Percentiles rank a stretch among this genome's conserved stretches.
Conservation (phyloP, 2,113 vertebrate species). For the Actenoides hombroni region DNA sequence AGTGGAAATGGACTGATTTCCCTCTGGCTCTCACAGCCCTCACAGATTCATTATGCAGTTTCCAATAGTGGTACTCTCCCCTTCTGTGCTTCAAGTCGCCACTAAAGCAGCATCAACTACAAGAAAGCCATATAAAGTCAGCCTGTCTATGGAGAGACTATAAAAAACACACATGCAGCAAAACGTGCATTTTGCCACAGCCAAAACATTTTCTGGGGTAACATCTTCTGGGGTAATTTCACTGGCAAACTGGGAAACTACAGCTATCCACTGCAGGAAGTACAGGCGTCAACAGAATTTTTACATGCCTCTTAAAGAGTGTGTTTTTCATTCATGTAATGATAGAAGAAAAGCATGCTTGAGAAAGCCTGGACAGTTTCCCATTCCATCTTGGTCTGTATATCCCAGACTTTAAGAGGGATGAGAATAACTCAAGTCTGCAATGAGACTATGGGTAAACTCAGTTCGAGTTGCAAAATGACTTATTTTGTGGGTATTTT, state of each 20-base stretch:
- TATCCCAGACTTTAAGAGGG: neutral
- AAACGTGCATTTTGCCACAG: neutral
- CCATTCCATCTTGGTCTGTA: neutral
- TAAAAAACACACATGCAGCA: neutral
- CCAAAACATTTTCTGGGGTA: neutral
- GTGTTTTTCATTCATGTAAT: neutral
- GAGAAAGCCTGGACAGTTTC: neutral
- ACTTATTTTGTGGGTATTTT: neutral
- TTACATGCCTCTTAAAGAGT: neutral
- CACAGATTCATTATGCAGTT: neutral
- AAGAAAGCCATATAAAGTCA: conserved; percentile 19
- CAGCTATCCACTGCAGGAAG: neutral
- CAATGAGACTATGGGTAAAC: neutral
- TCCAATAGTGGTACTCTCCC: neutral
- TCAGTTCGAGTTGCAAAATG: neutral
- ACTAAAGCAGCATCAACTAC: neutral
- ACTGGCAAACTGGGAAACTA: neutral
- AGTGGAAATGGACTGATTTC: conserved; percentile 16
- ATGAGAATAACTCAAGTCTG: neutral
- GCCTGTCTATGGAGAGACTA: neutral
- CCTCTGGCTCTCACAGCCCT: neutral
- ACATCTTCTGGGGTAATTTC: neutral
- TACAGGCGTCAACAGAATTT: neutral
- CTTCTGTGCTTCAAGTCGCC: neutral
- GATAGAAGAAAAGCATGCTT: neutral